Percentiles rank a stretch among this genome's conserved stretches.
Conservation (phyloP, 2,888 invertebrate genomes). For the Acrobeloides nanus region DNA sequence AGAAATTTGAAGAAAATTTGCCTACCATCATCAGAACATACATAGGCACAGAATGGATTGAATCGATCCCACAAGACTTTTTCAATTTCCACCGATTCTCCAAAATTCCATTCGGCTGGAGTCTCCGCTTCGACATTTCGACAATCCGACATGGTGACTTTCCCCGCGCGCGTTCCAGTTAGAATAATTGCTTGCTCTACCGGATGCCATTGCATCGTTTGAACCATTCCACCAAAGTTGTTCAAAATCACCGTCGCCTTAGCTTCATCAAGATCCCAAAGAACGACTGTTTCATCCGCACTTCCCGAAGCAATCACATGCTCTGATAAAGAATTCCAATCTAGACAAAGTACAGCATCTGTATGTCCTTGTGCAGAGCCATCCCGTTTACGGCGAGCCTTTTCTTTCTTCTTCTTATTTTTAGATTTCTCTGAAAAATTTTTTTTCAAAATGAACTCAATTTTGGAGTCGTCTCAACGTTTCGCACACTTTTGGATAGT, state of each 20-base stretch:
- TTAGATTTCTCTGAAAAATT: too few species aligned
- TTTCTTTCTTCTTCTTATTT: constrained; percentile 11
- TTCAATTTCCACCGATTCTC: constrained; percentile 67
- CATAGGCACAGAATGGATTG: constrained; percentile 72
- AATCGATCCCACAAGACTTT: constrained; percentile 72
- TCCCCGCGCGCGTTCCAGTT: constrained; percentile 62
- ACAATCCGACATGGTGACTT: constrained; percentile 27
- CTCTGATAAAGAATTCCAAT: constrained; percentile 68
- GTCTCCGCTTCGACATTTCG: constrained; percentile 21
- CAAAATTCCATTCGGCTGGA: constrained; percentile 63
- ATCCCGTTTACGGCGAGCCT: constrained; percentile 34
- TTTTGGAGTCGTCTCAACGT: constrained; percentile 3
- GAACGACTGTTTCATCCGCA: constrained; percentile 74
- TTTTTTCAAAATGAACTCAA: not conserved
- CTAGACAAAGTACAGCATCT: constrained; percentile 80
- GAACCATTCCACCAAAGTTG: constrained; percentile 75
- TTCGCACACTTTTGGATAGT: not conserved
- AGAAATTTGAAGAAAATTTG: not conserved
- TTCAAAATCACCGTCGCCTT: constrained; percentile 69
- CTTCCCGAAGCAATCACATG: constrained; percentile 80
- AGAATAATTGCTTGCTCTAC: constrained; percentile 73
- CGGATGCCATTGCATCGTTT: constrained; percentile 75
- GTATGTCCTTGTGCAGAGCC: constrained; percentile 63
- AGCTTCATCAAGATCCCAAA: constrained; percentile 84
- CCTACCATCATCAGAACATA: constrained; percentile 52